Evolutionary conservation across 2,113 vertebrate species (phyloP).

Genomic region (Solenodon paradoxus): DNA sequence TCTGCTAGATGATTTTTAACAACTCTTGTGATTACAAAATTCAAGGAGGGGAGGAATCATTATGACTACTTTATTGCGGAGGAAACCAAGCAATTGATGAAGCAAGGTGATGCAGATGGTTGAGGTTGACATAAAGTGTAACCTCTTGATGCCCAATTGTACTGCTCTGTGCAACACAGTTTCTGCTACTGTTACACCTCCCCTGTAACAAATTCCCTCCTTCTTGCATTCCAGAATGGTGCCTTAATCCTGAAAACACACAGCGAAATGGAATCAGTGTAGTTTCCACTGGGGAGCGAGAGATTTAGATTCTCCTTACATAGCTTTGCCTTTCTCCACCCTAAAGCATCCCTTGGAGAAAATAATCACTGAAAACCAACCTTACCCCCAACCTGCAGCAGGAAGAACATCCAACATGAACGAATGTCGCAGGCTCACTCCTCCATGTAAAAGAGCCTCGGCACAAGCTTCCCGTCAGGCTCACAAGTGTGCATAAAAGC

Average conservation of each 20-base stretch:
- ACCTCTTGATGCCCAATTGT: not conserved
- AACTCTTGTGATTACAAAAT: not conserved
- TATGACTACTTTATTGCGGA: not conserved
- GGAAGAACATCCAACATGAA: not conserved
- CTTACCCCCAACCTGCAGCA: not conserved
- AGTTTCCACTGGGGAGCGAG: not conserved
- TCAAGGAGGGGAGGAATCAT: not conserved
- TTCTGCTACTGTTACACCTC: not conserved
- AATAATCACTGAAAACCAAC: not conserved
- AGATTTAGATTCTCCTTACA: not conserved
- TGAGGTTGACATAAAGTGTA: not conserved
- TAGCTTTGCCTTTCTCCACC: too few species aligned
- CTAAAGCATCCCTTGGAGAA: not conserved
- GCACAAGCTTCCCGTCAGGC: not conserved
- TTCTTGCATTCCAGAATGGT: not conserved
- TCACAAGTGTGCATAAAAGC: not conserved
- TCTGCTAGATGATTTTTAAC: not conserved
- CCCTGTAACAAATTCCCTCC: not conserved
- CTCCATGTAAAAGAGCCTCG: not conserved
- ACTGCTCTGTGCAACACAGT: not conserved
- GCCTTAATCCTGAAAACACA: not conserved
- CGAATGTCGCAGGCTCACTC: not conserved
- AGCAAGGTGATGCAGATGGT: not conserved
- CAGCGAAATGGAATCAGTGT: not conserved
- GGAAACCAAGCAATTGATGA: not conserved